Percentiles rank a stretch among this genome's conserved stretches.
These are phyloP conservation scores for Rhegmatorhina hoffmannsi DNA, from an alignment of 2,113 vertebrate species.

Conservation along the genomic window DNA sequence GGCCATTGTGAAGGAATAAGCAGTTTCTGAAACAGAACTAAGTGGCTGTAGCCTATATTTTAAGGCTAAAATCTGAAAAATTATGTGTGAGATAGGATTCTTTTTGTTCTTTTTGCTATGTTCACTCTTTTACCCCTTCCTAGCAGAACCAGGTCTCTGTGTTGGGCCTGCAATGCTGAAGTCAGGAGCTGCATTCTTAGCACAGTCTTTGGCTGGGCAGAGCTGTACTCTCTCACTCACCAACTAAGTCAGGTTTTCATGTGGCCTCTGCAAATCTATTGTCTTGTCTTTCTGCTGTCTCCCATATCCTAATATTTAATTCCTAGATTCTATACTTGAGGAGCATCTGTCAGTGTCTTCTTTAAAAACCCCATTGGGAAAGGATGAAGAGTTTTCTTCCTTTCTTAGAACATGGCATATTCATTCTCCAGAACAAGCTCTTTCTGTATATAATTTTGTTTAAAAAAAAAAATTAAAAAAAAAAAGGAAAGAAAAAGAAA, in stretches of 20 bases:
- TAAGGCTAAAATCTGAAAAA: slow-evolving; percentile 39
- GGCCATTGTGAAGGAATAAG: background rate
- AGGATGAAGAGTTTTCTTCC: background rate
- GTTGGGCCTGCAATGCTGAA: background rate
- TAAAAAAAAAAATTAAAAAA: background rate
- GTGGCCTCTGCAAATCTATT: background rate
- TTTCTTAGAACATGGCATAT: background rate
- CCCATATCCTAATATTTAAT: background rate
- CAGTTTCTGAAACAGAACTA: slow-evolving; percentile 29
- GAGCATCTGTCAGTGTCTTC: background rate
- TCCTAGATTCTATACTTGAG: background rate
- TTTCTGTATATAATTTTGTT: background rate
- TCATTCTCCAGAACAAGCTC: background rate
- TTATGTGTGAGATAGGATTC: background rate
- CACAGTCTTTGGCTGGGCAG: background rate
- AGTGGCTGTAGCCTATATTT: background rate
- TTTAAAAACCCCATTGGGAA: background rate
- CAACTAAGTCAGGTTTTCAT: background rate
- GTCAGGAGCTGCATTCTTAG: background rate
- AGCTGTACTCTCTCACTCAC: background rate
- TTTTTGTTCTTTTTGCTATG: background rate
- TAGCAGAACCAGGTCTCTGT: background rate
- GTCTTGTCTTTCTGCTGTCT: background rate
- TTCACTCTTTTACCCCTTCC: background rate
- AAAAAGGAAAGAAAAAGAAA: background rate